Evolutionary conservation across 2,797 vertebrate genomes (phyloP).

Genomic region (Prionace glauca): DNA sequence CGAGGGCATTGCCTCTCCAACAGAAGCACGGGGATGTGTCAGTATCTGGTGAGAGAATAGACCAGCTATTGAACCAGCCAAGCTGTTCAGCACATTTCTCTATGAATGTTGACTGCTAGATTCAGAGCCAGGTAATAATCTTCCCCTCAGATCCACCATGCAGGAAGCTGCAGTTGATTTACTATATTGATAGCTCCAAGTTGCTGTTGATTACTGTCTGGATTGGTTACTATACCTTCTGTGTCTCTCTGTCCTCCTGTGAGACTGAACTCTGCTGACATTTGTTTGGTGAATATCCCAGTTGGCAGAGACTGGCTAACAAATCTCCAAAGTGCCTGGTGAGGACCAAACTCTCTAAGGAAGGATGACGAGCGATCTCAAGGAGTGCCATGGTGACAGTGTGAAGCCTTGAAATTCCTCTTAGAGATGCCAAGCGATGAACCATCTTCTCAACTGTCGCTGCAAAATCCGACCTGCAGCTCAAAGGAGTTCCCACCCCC

Average conservation of each 20-base stretch:
- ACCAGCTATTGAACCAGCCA: too few relatives aligned
- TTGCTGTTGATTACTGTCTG: not conserved
- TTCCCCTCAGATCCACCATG: not conserved
- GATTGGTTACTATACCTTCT: conserved; percentile 47
- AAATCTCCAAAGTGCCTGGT: conserved; percentile 77
- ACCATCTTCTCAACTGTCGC: conserved; percentile 57
- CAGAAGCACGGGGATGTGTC: too few relatives aligned
- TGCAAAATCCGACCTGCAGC: conserved; percentile 66
- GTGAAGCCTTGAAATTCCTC: conserved; percentile 53
- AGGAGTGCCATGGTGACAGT: conserved; percentile 57
- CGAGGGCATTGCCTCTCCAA: too few relatives aligned
- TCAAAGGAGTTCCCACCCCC: conserved; percentile 71
- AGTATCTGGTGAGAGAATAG: too few relatives aligned
- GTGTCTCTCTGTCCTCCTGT: conserved; percentile 41
- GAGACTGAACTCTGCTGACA: not conserved
- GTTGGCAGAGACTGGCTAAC: conserved; percentile 74
- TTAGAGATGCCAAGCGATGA: conserved; percentile 36
- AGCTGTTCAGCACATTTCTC: too few relatives aligned
- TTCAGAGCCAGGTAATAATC: not conserved
- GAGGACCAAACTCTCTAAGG: conserved; percentile 68
- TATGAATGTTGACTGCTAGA: not conserved
- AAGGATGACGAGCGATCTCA: conserved; percentile 56
- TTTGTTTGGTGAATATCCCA: conserved; percentile 67
- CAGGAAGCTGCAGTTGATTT: not conserved
- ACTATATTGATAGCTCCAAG: not conserved